Evolutionary conservation across 2,888 invertebrate species (phyloP).

Genomic region (Hypomecis atomaria): DNA sequence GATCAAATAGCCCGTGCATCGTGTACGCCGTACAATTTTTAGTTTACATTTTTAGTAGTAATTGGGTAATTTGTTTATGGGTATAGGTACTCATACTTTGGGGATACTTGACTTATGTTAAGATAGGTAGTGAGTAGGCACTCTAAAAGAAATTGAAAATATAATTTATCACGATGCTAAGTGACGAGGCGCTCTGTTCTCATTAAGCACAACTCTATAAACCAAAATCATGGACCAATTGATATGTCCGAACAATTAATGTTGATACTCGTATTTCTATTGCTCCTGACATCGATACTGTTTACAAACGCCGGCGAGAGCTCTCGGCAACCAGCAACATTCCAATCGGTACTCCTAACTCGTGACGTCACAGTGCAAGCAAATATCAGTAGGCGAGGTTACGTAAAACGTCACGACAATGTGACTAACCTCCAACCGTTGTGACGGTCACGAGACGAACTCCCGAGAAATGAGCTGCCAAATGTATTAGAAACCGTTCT

Average conservation of each 20-base stretch:
- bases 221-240: too few species aligned
- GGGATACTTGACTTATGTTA: too few species aligned
- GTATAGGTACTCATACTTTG: too few species aligned
- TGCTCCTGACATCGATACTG: constrained; percentile 18
- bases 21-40: too few species aligned
- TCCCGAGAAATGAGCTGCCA: constrained; percentile 47
- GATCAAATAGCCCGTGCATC: too few species aligned
- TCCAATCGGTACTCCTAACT: constrained; percentile 21
- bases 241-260: background rate
- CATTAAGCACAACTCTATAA: too few species aligned
- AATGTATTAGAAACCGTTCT: constrained; percentile 43
- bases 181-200: too few species aligned
- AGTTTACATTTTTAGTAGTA: too few species aligned
- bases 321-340: constrained; percentile 27
- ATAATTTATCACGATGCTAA: too few species aligned
- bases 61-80: too few species aligned
- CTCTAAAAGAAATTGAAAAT: too few species aligned
- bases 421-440: constrained; percentile 51
- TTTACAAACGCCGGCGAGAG: constrained; percentile 27
- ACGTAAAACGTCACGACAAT: constrained; percentile 45
- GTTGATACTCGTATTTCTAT: constrained; percentile 9
- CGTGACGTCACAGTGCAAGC: constrained; percentile 30
- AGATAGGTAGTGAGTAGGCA: too few species aligned
- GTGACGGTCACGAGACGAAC: constrained; percentile 56
- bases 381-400: constrained; percentile 40